Evolutionary conservation across 92 coral and sea anemone species (phyloP), one percentile per base, ranked within the genome.

Genomic region (Phymanthus crucifer): DNA sequence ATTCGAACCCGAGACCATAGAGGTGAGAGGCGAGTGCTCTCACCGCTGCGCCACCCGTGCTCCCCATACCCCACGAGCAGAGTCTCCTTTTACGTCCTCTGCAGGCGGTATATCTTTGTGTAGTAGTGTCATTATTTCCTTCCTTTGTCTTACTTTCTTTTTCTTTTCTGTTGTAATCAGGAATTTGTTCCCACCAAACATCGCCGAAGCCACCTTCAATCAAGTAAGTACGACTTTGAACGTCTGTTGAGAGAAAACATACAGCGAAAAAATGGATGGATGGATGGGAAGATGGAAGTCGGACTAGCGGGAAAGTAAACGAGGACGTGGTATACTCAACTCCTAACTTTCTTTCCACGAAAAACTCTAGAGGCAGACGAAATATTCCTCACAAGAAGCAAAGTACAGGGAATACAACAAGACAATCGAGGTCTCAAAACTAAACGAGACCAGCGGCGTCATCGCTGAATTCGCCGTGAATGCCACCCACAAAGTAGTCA

Each of bases 401-500:
- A 71, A 66, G 27, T 85, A 73, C 31, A 34, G 73, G 13, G 80
- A 64, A 32, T 80, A 85, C 72, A 85, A 85, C 81, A 76, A 79
- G 71, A 80, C 89, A 16, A 46, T 85, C 4, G 79, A 71, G 33
- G 35, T 36, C 40, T 23, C 65, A 47, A 66, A 48, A 32, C 77
- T 76, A 18, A 32, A 61, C 13, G 29, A 56, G 3, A 37, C 73
- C 4, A 79, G 68, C 71, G 76, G 72, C 9, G 64, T 85, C 40
- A 80, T 73, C 6, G 78, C 65, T 11, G 73, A 58, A 58, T 52
- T 85, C 10, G 43, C 65, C 72, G 31, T 40, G 61, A 85, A 85
- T 80, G 89, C 85, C 57, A 85, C 89, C 17, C 89, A 85, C 37
- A 85, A 85, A 65, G 10, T 85, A 21, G 81, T 84, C 10, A 85